A percentile compares a stretch with the other conserved stretches of the same genome.
phyloP scores from a whole-genome alignment of 2,888 invertebrate genomes.

The Caenorhabditis zanzibari region DNA sequence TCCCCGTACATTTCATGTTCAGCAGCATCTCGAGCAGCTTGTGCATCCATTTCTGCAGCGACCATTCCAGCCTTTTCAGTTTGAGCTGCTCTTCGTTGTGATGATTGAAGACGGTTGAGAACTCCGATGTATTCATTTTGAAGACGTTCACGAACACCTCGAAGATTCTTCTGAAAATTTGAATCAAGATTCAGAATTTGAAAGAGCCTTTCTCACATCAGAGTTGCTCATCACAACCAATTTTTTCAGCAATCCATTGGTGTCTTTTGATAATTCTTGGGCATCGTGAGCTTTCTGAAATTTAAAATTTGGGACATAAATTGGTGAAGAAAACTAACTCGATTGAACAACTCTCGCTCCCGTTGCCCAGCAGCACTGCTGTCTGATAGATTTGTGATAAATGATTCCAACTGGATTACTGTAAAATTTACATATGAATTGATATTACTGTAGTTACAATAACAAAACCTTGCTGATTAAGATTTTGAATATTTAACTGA shows the following conservation, averaged over 20 bases:
- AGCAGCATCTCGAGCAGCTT: slow-evolving; percentile 24
- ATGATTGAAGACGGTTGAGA: slow-evolving; percentile 78
- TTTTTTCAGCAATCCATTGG: slow-evolving; percentile 77
- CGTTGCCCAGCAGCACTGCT: slow-evolving; percentile 69
- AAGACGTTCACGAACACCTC: slow-evolving; percentile 78
- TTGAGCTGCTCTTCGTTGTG: slow-evolving; percentile 76
- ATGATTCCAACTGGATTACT: slow-evolving; percentile 67
- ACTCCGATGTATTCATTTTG: slow-evolving; percentile 81
- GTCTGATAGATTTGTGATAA: slow-evolving; percentile 66
- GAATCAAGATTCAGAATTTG: background rate
- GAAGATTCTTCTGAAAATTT: slow-evolving; percentile 73
- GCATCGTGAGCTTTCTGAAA: slow-evolving; percentile 73
- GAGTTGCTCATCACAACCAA: slow-evolving; percentile 75
- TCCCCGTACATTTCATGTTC: slow-evolving; percentile 34
- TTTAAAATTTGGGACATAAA: background rate
- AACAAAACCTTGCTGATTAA: slow-evolving; percentile 72
- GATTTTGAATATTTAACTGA: slow-evolving; percentile 72
- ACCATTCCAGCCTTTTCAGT: slow-evolving; percentile 72
- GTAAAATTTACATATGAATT: background rate
- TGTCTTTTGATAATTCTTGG: slow-evolving; percentile 77
- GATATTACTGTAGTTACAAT: slow-evolving; percentile 5
- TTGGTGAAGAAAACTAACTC: slow-evolving; percentile 44
- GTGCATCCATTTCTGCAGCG: slow-evolving; percentile 64
- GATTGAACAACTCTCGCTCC: slow-evolving; percentile 71
- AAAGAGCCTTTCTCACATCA: slow-evolving; percentile 69